Evolutionary conservation across 2,113 vertebrate genomes (phyloP).

Genomic region (Callaeas wilsoni): DNA sequence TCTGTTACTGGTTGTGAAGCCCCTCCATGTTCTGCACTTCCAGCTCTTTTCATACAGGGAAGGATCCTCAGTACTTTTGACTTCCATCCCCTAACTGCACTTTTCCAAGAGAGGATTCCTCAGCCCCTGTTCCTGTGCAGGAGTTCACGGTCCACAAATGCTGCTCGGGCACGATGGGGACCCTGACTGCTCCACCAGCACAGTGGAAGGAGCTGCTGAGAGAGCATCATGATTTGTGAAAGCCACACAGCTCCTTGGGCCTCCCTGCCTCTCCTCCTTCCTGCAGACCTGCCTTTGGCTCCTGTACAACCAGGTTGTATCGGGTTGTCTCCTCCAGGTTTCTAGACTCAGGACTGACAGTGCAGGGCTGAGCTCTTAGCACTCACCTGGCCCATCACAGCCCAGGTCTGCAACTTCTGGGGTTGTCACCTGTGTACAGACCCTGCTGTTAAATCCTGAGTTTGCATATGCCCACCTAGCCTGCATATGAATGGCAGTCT

Average conservation of each 20-base stretch:
- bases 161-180: fast-evolving
- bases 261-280: not conserved
- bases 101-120: not conserved
- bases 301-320: not conserved
- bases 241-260: not conserved
- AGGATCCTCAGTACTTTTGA: not conserved
- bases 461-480: not conserved
- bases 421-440: not conserved
- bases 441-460: not conserved
- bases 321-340: not conserved
- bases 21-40: not conserved
- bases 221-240: not conserved
- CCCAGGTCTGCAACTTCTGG: not conserved
- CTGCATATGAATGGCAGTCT: not conserved
- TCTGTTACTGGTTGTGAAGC: not conserved
- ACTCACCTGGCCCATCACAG: not conserved
- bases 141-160: not conserved
- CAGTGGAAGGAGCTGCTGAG: not conserved
- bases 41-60: not conserved
- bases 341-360: not conserved
- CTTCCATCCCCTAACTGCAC: not conserved
- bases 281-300: not conserved
- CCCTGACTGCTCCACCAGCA: not conserved
- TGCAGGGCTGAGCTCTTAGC: not conserved
- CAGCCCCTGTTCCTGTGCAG: not conserved